These are phyloP conservation scores for Sebastolobus altivelis DNA, from an alignment of 2,797 vertebrate genomes.

Conservation along the genomic window DNA sequence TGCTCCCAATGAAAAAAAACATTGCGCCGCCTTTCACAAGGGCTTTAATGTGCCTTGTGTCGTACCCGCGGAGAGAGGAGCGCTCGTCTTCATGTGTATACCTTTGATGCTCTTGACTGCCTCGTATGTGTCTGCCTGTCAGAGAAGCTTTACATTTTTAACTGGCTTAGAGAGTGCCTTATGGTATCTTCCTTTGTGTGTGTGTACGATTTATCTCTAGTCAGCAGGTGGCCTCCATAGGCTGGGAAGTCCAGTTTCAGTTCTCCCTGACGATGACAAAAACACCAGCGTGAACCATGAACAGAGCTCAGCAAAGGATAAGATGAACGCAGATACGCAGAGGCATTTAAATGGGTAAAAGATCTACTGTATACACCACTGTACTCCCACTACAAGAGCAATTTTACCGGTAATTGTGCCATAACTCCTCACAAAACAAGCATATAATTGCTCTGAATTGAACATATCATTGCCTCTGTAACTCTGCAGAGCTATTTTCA, in stretches of 20 bases:
- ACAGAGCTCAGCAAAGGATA: constrained; percentile 10
- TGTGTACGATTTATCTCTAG: constrained; percentile 56
- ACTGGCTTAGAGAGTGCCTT: constrained; percentile 49
- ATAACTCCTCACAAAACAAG: not conserved
- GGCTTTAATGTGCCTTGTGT: constrained; percentile 55
- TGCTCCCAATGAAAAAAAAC: constrained; percentile 68
- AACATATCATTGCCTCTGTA: not conserved
- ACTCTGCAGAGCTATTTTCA: not conserved
- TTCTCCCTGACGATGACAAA: constrained; percentile 50
- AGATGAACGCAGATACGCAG: not conserved
- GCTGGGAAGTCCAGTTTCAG: constrained; percentile 42
- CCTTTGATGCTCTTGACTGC: constrained; percentile 53
- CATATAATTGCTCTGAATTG: not conserved
- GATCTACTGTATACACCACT: not conserved
- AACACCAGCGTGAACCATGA: constrained; percentile 21
- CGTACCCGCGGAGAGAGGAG: constrained; percentile 32
- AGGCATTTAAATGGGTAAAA: constrained; percentile 2
- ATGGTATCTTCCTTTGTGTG: constrained; percentile 12
- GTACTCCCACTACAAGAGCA: not conserved
- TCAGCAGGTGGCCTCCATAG: constrained; percentile 58
- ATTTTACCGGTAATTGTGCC: not conserved
- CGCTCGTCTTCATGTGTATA: constrained; percentile 26
- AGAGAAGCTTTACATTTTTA: constrained; percentile 65
- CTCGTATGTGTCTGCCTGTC: constrained; percentile 36
- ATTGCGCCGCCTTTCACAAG: constrained; percentile 32